Base-by-base conservation (phyloP, 2,113 vertebrate species). In the Sphaerodactylus townsendi region DNA sequence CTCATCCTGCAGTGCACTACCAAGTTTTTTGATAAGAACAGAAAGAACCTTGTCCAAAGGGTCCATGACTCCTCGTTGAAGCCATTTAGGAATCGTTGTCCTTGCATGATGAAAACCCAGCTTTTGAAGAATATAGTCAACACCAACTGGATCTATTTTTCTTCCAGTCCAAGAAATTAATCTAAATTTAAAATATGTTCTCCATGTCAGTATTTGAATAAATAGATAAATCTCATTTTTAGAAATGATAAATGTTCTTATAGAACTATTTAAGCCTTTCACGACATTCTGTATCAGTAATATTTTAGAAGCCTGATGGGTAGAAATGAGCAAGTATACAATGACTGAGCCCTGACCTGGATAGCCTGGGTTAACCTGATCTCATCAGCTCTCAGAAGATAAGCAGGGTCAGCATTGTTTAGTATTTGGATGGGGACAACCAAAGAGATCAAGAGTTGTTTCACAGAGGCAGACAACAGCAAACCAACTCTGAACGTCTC, bases 21-120 rank as follows among this genome's bases (percentile, higher is more conserved):
- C 99, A 0, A 99, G 97, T 91, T 99, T 99, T 95, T 99, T 99
- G 75, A 99, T 99, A 23, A 99, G 97, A 82, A 99, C 97, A 0
- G 99, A 99, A 82, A 99, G 92, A 71, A 99, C 99, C 88, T 99
- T 99, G 95, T 99, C 99, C 94, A 99, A 89, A 4, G 99, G 99
- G 93, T 99, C 99, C 99, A 99, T 99, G 85, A 99, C 98, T 2
- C 99, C 99, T n/a, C 99, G 96, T 93, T 99, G 99, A 90, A 99
- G 97, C 99, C 99, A 99, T 94, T 99, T 99, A 30, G 99, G 99
- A 92, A 99, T 99, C 5, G 99, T 99, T 39, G 98, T 99, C 95
- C 99, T 97, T 85, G 99, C 99, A n/a, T 99, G 99, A 93, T 99
- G 98, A 93, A 99, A 99, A 89, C 99, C 99, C 85, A 99, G 92